These are phyloP conservation scores for Bufo gargarizans DNA, from an alignment of 2,113 vertebrate genomes.

Conservation along the genomic window DNA sequence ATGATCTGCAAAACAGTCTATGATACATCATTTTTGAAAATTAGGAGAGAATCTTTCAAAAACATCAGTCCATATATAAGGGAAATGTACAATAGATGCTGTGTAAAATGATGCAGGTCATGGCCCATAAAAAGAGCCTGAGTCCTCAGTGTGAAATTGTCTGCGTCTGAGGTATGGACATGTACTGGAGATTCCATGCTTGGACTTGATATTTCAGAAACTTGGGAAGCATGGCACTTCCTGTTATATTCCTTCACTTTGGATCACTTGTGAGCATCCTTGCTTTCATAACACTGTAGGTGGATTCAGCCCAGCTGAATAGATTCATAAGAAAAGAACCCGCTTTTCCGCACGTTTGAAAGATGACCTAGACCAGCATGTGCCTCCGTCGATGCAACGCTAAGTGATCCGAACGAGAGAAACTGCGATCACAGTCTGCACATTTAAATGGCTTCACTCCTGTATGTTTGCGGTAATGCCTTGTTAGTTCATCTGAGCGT, in stretches of 20 bases:
- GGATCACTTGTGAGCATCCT: constrained; percentile 69
- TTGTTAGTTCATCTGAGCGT: constrained; percentile 96
- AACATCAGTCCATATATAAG: constrained; percentile 71
- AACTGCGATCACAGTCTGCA: constrained; percentile 98
- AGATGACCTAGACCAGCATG: constrained; percentile 90
- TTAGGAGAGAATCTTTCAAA: constrained; percentile 68
- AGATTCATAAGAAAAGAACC: constrained; percentile 75
- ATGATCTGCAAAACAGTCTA: constrained; percentile 69
- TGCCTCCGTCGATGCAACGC: constrained; percentile 96
- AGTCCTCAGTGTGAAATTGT: constrained; percentile 66
- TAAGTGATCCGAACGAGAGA: constrained; percentile 97
- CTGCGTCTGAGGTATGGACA: constrained; percentile 68
- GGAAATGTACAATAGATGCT: constrained; percentile 70
- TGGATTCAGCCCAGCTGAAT: constrained; percentile 86
- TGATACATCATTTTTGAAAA: constrained; percentile 66
- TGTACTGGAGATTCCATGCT: constrained; percentile 66
- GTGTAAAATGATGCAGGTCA: constrained; percentile 71
- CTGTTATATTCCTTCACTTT: constrained; percentile 72
- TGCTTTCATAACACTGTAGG: constrained; percentile 74
- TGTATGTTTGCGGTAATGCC: constrained; percentile 99
- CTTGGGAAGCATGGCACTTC: constrained; percentile 75
- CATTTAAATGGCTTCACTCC: constrained; percentile 99
- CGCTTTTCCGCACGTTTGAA: constrained; percentile 71
- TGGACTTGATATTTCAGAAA: constrained; percentile 69
- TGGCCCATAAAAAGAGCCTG: constrained; percentile 73